Evolutionary conservation across 2,113 vertebrate genomes (phyloP).

Genomic region (Rhadina sibilatrix): DNA sequence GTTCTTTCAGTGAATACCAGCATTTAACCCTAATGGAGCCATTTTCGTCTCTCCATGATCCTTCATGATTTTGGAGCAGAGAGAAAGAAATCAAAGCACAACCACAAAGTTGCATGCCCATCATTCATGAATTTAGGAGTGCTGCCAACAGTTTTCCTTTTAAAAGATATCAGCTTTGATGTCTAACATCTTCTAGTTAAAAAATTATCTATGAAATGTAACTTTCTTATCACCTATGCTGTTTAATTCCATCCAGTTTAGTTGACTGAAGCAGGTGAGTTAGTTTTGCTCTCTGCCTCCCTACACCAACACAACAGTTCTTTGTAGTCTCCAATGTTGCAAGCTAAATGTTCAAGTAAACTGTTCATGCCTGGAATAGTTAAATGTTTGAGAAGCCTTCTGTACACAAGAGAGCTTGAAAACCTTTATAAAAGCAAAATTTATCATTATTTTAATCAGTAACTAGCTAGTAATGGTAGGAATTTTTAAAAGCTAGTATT

Average conservation of each 20-base stretch:
- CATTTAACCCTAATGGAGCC: neutral
- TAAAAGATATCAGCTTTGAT: neutral
- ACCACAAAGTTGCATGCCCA: neutral
- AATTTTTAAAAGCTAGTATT: neutral
- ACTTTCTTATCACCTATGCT: neutral
- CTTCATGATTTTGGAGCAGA: neutral
- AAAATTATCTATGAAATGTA: neutral
- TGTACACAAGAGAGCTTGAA: neutral
- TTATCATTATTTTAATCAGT: neutral
- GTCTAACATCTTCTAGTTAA: neutral
- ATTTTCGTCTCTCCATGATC: neutral
- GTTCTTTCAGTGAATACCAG: neutral
- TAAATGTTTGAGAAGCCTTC: neutral
- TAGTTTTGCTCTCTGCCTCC: neutral
- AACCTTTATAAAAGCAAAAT: neutral
- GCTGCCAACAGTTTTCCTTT: neutral
- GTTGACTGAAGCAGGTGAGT: neutral
- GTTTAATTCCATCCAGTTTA: neutral
- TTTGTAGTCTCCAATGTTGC: neutral
- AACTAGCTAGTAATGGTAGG: neutral
- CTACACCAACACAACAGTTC: neutral
- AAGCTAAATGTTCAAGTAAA: neutral
- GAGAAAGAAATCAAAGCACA: conserved; percentile 1
- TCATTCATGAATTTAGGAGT: neutral
- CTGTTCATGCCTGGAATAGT: neutral